Evolutionary conservation across 2,797 vertebrate species (phyloP), one percentile per base, ranked within the genome.

Genomic region (Pseudochirops cupreus): DNA sequence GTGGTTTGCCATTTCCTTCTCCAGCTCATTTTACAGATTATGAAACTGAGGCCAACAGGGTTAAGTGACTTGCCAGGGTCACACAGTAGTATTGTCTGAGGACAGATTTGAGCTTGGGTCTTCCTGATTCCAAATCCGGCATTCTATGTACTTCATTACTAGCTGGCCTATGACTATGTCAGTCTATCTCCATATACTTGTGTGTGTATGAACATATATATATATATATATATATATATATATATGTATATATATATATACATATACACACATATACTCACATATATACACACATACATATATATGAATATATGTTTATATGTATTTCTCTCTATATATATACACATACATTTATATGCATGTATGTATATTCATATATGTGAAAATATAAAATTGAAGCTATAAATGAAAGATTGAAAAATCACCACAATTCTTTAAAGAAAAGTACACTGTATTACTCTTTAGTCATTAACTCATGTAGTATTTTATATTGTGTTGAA

Each of bases 181-280:
- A 16, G 14, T 67, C 13, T n/a, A 3, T 67, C 33, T 39, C 1
- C 16, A 74, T 74, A 5, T 74, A 14, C 67, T 7, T 74, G n/a
- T 7, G 57, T 29, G 6, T 56, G 16, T 56, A 4, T 56, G 14
- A 46, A 46, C 2, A 46, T 46, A 46, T 46, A 46, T 56, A 16
- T 0, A 0, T 24, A 6, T 57, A 24, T 57, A 26, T 26, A 1
- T 29, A 46, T 56, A 16, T 0, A 0, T 24, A 6, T 57, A 24
- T 57, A 26, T 26, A 1, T 29, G 26, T 46, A 46, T 46, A 46
- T 56, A 16, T 0, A 0, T 24, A 6, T 57, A 24, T 57, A 26
- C 7, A 1, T 29, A 29, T 2, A 58, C 5, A 58, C 2, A 58
- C 26, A 58, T 54, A 54, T 54, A 54, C 11, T 12, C 53, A 54